phyloP scores from a whole-genome alignment of 2,797 vertebrate species.

The Otus scops region DNA sequence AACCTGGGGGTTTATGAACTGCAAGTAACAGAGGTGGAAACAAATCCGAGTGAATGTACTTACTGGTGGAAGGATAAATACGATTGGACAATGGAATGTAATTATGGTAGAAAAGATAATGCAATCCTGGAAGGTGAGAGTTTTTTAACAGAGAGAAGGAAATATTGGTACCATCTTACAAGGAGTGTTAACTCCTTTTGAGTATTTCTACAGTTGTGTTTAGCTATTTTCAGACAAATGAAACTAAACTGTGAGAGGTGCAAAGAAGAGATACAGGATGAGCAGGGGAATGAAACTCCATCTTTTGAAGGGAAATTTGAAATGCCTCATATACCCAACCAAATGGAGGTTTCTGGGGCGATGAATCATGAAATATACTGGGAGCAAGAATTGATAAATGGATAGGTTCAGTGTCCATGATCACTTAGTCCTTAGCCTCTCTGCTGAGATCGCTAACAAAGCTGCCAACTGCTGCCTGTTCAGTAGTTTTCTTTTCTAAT shows the following conservation, averaged over 20 bases:
- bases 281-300: neutral
- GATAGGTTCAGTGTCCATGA: neutral
- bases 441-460: neutral
- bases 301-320: neutral
- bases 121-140: neutral
- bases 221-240: neutral
- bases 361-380: neutral
- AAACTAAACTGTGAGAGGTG: neutral
- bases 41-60: neutral
- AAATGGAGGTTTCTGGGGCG: neutral
- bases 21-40: neutral
- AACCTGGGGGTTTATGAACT: neutral
- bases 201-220: neutral
- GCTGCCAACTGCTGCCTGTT: neutral
- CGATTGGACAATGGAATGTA: neutral
- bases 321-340: neutral
- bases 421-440: neutral
- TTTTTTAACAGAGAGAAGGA: neutral
- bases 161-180: neutral
- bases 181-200: neutral
- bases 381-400: neutral
- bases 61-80: neutral
- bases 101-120: neutral
- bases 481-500: neutral
- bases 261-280: neutral